Base-by-base conservation (phyloP, 2,888 invertebrate genomes). In the Chironomus riparius region DNA sequence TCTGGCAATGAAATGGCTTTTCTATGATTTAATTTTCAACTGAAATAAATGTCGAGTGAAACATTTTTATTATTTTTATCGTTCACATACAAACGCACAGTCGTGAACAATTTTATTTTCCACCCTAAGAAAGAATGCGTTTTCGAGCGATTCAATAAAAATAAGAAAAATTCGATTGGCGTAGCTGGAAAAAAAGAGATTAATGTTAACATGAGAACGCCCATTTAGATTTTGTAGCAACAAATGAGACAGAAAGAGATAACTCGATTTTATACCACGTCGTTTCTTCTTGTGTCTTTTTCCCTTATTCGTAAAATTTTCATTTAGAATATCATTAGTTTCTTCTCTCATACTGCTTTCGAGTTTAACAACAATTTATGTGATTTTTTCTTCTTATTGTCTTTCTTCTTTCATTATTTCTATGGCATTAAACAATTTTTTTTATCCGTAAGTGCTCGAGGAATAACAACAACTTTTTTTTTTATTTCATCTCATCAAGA, bases 181-280 rank as follows among this genome's bases (percentile, higher is more conserved):
- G 72, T 50, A 22, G 21, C 15, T 28, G 15, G 62, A 38, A 73
- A n/a, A n/a, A 28, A 73, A 73, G 28, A 38, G 62, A 62, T 73
- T 61, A 62, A 62, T 73, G 62, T 28, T 73, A 56, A 21, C 28
- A 48, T 47, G 62, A 73, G 47, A 62, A 73, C 72, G 72, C 72
- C 72, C 72, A 50, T 73, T 62, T 62, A n/a, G 18, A 62, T 24
- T n/a, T 48, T 10, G 22, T 56, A 15, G 72, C 28, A 28, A 28
- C 72, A 68, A 70, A 38, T 62, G 61, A 22, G 28, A 56, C 61
- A 72, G 72, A 72, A 72, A 72, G 72, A 72, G 72, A 72, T 72
- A 72, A 72, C 62, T 62, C 62, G 62, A 65, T 65, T 21, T 65
- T 56, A 56, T 56, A 56, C n/a, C 56, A 56, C 56, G 56, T 56